A percentile compares a stretch with the other conserved stretches of the same genome.
Conservation (phyloP, 2,113 vertebrate species). For the Rhinoptilus africanus region DNA sequence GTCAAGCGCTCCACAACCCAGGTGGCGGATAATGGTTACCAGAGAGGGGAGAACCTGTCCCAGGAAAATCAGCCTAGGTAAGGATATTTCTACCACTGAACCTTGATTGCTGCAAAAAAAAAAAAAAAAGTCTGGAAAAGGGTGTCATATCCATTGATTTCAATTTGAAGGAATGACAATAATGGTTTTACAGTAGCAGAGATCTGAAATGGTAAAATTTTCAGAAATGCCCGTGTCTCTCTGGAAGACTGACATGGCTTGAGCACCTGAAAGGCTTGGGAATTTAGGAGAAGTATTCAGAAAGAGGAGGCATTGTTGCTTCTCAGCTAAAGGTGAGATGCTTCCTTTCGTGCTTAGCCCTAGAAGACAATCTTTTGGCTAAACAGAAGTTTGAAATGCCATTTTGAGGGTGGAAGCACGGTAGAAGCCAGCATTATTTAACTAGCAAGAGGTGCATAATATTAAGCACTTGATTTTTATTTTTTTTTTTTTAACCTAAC, state of each 20-base stretch:
- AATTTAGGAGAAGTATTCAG: background rate
- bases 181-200: background rate
- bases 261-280: background rate
- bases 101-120: background rate
- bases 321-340: background rate
- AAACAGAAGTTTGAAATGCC: background rate
- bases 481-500: background rate
- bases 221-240: background rate
- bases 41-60: slow-evolving; percentile 87
- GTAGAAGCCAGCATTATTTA: background rate
- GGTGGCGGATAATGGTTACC: slow-evolving; percentile 92
- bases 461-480: background rate
- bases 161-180: background rate
- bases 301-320: background rate
- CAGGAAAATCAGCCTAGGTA: slow-evolving; percentile 94
- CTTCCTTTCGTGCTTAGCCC: background rate
- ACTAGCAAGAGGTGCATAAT: background rate
- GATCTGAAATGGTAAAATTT: background rate
- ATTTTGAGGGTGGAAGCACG: background rate
- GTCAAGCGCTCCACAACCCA: slow-evolving; percentile 96
- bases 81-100: background rate
- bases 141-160: rapidly evolving
- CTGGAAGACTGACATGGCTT: background rate
- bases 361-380: background rate
- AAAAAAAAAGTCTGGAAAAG: background rate